A percentile compares a stretch with the other conserved stretches of the same genome.
phyloP scores from a whole-genome alignment of 2,797 vertebrate species.

The Melanotaenia maccullochi region DNA sequence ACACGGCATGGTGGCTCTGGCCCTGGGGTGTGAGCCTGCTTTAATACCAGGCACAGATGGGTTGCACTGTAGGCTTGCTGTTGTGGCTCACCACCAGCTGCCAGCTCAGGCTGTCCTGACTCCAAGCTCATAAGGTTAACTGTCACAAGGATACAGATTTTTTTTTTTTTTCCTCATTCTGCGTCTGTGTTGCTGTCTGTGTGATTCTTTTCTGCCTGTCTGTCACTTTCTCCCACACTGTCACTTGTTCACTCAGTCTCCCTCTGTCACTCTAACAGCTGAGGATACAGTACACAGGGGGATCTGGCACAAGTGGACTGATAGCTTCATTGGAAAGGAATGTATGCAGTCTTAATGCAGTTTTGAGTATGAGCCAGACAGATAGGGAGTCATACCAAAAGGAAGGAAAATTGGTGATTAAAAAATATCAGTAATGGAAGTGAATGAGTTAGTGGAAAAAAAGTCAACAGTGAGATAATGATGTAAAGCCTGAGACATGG shows the following conservation, averaged over 20 bases:
- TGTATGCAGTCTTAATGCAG: constrained; percentile 84
- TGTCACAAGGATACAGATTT: constrained; percentile 64
- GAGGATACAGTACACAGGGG: constrained; percentile 39
- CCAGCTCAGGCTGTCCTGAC: constrained; percentile 59
- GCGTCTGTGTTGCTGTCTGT: constrained; percentile 28
- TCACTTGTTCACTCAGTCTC: constrained; percentile 19
- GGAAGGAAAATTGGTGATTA: constrained; percentile 34
- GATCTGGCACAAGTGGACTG: constrained; percentile 63
- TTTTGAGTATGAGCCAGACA: constrained; percentile 71
- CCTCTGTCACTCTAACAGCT: constrained; percentile 24
- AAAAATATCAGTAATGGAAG: constrained; percentile 1
- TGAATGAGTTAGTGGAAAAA: constrained; percentile 18
- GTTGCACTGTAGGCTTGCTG: constrained; percentile 68
- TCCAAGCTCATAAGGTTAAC: constrained; percentile 74
- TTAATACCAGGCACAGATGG: constrained; percentile 83
- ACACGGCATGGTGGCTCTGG: constrained; percentile 68
- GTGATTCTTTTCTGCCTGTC: constrained; percentile 35
- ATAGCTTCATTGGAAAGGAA: constrained; percentile 91
- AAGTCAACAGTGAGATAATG: not conserved
- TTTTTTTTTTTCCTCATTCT: constrained; percentile 66
- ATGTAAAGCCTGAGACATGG: not conserved
- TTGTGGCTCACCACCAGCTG: constrained; percentile 57
- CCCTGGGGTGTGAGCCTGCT: constrained; percentile 74
- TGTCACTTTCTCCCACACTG: constrained; percentile 25
- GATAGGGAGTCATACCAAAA: constrained; percentile 22